Evolutionary conservation across 2,113 vertebrate species (phyloP).

Genomic region (Cisticola juncidis): DNA sequence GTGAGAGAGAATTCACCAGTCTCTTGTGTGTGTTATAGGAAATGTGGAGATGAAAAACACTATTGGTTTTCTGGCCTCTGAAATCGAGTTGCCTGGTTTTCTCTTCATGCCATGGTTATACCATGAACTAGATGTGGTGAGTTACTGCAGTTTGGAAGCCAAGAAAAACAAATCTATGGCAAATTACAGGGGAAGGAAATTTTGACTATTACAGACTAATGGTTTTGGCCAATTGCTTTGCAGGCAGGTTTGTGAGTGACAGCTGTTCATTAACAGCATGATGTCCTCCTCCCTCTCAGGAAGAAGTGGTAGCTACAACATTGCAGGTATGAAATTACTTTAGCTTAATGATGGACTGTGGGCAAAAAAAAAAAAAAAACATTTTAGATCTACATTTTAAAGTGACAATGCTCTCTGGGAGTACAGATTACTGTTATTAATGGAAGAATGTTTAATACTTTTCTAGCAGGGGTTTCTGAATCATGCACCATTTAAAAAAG

Average conservation of each 20-base stretch:
- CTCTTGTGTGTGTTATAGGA: conserved; percentile 40
- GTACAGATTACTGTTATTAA: conserved; percentile 69
- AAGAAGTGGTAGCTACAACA: conserved; percentile 29
- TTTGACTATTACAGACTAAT: conserved; percentile 77
- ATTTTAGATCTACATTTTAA: conserved; percentile 53
- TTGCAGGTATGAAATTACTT: conserved; percentile 50
- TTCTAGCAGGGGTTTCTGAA: conserved; percentile 59
- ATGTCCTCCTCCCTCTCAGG: conserved; percentile 57
- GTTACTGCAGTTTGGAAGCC: conserved; percentile 68
- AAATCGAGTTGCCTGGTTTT: conserved; percentile 36
- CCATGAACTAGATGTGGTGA: conserved; percentile 12
- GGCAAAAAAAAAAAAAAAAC: background rate
- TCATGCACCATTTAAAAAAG: conserved; percentile 47
- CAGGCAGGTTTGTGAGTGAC: conserved; percentile 74
- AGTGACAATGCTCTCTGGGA: conserved; percentile 51
- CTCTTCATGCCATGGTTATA: background rate
- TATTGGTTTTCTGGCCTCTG: background rate
- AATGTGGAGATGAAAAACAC: conserved; percentile 52
- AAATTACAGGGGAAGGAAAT: conserved; percentile 80
- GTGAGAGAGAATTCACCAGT: conserved; percentile 66
- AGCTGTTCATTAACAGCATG: conserved; percentile 66
- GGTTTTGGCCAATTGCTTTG: conserved; percentile 61
- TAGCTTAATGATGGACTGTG: conserved; percentile 37
- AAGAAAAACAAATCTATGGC: conserved; percentile 67
- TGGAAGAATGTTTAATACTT: conserved; percentile 67